phyloP scores from a whole-genome alignment of 1,140 invertebrate genomes.

The Trypoxylus dichotomus region DNA sequence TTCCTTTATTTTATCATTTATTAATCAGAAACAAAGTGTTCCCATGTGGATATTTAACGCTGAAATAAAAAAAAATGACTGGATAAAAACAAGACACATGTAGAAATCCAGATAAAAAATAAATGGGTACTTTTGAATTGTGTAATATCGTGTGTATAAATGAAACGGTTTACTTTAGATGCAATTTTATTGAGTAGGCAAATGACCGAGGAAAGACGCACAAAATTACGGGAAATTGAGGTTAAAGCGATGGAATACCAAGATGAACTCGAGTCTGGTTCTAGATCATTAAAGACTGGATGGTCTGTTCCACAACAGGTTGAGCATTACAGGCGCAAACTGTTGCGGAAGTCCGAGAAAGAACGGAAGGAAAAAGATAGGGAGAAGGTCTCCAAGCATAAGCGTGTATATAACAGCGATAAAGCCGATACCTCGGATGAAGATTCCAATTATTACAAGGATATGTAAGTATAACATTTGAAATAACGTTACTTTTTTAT shows the following conservation, averaged over 20 bases:
- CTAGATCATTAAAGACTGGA: constrained; percentile 72
- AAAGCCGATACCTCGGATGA: constrained; percentile 50
- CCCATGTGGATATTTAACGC: no score
- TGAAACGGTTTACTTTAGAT: constrained; percentile 33
- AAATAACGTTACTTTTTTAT: not conserved
- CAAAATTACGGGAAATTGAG: constrained; percentile 89
- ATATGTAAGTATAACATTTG: constrained; percentile 49
- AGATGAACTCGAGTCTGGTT: constrained; percentile 91
- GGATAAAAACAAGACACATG: not conserved
- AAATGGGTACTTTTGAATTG: not conserved
- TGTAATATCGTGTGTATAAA: not conserved
- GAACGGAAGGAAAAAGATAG: constrained; percentile 49
- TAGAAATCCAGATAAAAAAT: no score
- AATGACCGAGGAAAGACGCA: constrained; percentile 74
- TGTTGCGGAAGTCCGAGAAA: constrained; percentile 70
- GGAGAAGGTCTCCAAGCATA: constrained; percentile 47
- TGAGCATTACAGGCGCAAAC: constrained; percentile 88
- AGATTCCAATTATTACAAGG: constrained; percentile 47
- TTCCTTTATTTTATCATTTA: not conserved
- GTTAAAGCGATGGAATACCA: constrained; percentile 94
- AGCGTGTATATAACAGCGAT: constrained; percentile 46
- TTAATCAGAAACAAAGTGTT: not conserved
- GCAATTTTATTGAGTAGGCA: constrained; percentile 42
- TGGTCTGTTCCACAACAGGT: constrained; percentile 83
- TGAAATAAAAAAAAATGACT: no score